Base-by-base conservation (phyloP, 2,888 invertebrate species). In the Arctia plantaginis region DNA sequence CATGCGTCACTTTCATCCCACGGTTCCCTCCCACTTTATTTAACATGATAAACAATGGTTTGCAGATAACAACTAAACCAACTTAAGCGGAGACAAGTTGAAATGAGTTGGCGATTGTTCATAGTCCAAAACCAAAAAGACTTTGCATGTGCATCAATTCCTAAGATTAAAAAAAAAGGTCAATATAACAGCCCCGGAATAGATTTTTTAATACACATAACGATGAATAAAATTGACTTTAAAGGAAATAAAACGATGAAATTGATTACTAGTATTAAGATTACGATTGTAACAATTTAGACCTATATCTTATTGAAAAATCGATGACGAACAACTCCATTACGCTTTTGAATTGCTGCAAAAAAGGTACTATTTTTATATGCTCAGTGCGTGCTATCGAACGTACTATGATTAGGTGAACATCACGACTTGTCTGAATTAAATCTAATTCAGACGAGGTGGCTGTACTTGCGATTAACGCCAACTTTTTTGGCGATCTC, bases 401-500 rank as follows among this genome's bases (percentile, higher is more conserved):
- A 82, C 82, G 76, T 79, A 72, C 76, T 76, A 75, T 80, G 77
- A 80, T 85, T 81, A 82, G 80, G 77, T 79, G 79, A 75, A 66
- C 77, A 83, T 86, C 88, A 88, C 87, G 87, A 84, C 71, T 72
- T 73, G 74, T 77, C 80, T 88, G 90, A 90, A 92, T 93, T 88
- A 87, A 86, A 87, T 86, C 85, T 91, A 90, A 93, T 92, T 93
- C 91, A 86, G 82, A 74, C 85, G 82, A 84, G 83, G 86, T 84
- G 86, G 86, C 87, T 85, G 84, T 85, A 82, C 76, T 80, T 80
- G 76, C 84, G 80, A 84, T 87, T 85, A 85, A 76, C 77, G 68
- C 64, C 66, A n/a, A 72, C 84, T 79, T 80, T 86, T 92, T 91
- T 90, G 92, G 90, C 72, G 80, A 85, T 78, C 81, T 75, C 92